Conservation (phyloP, 2,888 invertebrate species). For the Drosophila limbata region DNA sequence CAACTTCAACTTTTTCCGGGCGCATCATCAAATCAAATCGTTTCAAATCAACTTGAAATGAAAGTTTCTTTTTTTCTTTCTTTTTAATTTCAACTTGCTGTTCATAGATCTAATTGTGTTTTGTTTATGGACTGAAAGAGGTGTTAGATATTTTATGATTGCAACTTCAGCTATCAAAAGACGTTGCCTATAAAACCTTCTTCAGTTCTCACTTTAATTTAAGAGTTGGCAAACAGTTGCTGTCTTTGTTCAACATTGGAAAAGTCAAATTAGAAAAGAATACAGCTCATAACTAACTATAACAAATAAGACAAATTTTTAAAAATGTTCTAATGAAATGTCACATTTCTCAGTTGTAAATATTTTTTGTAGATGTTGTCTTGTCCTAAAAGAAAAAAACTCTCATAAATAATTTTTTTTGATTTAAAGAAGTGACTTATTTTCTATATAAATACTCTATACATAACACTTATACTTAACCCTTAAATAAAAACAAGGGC, state of each 20-base stretch:
- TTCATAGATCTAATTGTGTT: slow-evolving; percentile 44
- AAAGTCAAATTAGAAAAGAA: neutral
- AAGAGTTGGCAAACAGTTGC: slow-evolving; percentile 27
- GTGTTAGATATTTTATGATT: slow-evolving; percentile 67
- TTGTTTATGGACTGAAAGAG: slow-evolving; percentile 43
- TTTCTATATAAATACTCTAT: too few relatives aligned
- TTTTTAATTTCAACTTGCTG: slow-evolving; percentile 37
- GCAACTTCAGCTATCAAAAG: slow-evolving; percentile 16
- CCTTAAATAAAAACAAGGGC: neutral
- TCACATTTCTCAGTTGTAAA: neutral
- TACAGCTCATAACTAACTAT: neutral
- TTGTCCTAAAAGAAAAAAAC: neutral
- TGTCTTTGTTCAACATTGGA: slow-evolving; percentile 15
- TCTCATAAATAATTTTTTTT: neutral
- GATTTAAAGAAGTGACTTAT: too few relatives aligned
- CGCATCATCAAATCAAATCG: slow-evolving; percentile 68
- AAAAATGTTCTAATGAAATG: neutral
- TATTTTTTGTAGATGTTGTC: neutral
- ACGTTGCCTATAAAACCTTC: slow-evolving; percentile 14
- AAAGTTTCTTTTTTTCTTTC: slow-evolving; percentile 55
- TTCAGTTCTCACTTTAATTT: slow-evolving; percentile 34
- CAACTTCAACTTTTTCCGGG: slow-evolving; percentile 57
- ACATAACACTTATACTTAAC: too few relatives aligned
- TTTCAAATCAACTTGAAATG: slow-evolving; percentile 54
- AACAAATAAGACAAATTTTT: neutral